Conservation (phyloP, 2,888 invertebrate species). For the Pammene fasciana region DNA sequence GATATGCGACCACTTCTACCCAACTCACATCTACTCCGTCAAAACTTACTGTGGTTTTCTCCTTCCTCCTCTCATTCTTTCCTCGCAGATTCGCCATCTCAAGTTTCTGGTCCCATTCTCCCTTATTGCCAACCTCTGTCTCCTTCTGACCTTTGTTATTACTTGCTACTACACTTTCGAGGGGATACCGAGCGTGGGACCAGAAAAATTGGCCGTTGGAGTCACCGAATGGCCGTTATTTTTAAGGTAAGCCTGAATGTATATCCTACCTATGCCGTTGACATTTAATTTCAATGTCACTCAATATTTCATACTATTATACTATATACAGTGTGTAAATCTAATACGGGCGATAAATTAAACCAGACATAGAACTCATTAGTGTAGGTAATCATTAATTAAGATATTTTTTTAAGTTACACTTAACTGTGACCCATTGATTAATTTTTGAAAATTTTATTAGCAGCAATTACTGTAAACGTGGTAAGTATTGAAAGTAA, state of each 20-base stretch:
- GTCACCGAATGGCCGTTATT: slow-evolving; percentile 89
- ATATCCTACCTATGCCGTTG: too few species aligned
- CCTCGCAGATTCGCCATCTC: slow-evolving; percentile 88
- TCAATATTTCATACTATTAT: too few species aligned
- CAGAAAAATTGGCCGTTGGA: slow-evolving; percentile 68
- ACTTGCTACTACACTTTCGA: slow-evolving; percentile 92
- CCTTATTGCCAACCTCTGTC: slow-evolving; percentile 91
- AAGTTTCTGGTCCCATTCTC: slow-evolving; percentile 95
- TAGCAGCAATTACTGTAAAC: too few species aligned
- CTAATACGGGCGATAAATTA: too few species aligned
- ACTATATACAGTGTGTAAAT: too few species aligned
- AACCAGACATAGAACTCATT: too few species aligned
- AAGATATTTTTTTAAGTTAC: too few species aligned
- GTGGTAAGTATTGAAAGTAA: too few species aligned
- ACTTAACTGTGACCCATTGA: too few species aligned
- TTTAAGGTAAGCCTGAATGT: slow-evolving; percentile 81
- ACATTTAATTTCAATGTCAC: too few species aligned
- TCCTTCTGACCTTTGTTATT: slow-evolving; percentile 89
- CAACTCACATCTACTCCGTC: slow-evolving; percentile 72
- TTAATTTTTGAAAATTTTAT: too few species aligned
- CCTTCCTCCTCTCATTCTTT: slow-evolving; percentile 86
- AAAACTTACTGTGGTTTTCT: slow-evolving; percentile 86
- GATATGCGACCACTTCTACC: slow-evolving; percentile 76
- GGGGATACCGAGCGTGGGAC: slow-evolving; percentile 59
- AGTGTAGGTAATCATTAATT: too few species aligned